phyloP scores from a whole-genome alignment of 2,888 invertebrate species.

The Antitype chi region DNA sequence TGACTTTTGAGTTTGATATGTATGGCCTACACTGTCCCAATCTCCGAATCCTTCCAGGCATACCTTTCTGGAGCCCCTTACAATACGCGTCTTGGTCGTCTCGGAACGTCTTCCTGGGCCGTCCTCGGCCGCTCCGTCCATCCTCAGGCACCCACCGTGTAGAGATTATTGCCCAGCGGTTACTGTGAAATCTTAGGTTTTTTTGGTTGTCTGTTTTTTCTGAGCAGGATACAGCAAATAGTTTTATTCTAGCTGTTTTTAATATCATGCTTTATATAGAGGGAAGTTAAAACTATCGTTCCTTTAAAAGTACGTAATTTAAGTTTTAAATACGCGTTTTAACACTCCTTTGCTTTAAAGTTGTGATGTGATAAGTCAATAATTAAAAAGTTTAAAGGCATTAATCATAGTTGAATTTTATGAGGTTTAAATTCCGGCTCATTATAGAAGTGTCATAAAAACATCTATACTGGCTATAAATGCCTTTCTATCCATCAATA shows the following conservation, averaged over 20 bases:
- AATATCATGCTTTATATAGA: background rate
- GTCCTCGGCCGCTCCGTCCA: no score
- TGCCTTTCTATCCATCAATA: background rate
- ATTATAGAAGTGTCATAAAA: background rate
- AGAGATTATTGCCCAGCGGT: no score
- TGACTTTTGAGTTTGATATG: no score
- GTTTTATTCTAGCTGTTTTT: background rate
- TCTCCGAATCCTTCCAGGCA: no score
- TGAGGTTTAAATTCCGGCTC: background rate
- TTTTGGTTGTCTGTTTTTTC: background rate
- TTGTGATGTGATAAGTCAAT: background rate
- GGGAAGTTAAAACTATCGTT: background rate
- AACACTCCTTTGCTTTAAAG: background rate
- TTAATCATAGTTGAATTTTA: background rate
- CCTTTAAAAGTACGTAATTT: background rate
- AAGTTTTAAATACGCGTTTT: no score
- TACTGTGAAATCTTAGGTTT: no score
- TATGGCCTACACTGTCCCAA: no score
- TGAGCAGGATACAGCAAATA: background rate
- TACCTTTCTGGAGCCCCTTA: no score
- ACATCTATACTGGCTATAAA: background rate
- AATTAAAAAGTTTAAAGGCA: background rate
- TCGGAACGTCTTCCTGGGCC: no score
- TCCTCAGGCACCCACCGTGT: no score
- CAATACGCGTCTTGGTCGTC: no score